Conservation (phyloP, 2,888 invertebrate genomes). For the Andrena bucephala region DNA sequence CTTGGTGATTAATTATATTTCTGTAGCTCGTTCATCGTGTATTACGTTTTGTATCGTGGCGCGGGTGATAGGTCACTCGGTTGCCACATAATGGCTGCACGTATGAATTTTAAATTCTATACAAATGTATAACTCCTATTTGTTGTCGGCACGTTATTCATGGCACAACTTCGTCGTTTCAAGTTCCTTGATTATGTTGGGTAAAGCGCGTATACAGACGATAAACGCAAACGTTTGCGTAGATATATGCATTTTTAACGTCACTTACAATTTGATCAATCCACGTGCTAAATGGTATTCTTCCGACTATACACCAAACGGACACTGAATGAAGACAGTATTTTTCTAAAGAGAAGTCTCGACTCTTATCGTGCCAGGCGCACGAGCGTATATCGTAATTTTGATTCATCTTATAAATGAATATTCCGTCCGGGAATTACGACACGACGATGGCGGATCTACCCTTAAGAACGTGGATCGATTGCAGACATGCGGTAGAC, state of each 20-base stretch:
- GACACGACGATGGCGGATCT: background rate
- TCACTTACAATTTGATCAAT: background rate
- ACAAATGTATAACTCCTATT: background rate
- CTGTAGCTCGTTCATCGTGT: background rate
- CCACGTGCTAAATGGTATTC: background rate
- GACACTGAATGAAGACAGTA: background rate
- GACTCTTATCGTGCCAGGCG: background rate
- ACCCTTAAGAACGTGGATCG: background rate
- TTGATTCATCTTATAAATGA: background rate
- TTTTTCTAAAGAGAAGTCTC: background rate
- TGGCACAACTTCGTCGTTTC: background rate
- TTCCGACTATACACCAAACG: background rate
- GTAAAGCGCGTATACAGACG: background rate
- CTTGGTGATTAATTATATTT: conserved; percentile 21
- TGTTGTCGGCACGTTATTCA: background rate
- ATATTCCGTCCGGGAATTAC: background rate
- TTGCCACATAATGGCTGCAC: background rate
- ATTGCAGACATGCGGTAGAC: background rate
- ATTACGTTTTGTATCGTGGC: background rate
- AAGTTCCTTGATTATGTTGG: background rate
- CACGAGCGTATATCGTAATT: background rate
- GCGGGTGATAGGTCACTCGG: conserved; percentile 12
- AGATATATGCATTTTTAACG: conserved; percentile 3
- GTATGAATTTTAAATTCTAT: conserved; percentile 8
- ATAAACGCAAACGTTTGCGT: background rate